A percentile compares a stretch with the other conserved stretches of the same genome.
These are phyloP conservation scores for Vombatus ursinus DNA, from an alignment of 2,113 vertebrate genomes.

Conservation along the genomic window DNA sequence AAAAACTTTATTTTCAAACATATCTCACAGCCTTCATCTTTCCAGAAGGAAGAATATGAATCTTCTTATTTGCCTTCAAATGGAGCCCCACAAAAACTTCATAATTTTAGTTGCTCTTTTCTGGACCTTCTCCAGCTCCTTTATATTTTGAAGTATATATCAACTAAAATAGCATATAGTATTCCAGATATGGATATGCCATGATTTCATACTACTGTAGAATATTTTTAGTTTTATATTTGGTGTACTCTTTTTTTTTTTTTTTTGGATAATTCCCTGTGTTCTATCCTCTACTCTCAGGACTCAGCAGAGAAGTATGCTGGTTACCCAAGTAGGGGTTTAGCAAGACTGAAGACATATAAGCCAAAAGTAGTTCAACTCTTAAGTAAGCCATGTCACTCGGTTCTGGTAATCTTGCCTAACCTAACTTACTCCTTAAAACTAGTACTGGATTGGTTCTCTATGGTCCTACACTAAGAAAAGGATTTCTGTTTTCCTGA, in stretches of 20 bases:
- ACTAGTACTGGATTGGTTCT: too few relatives aligned
- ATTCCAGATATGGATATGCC: background rate
- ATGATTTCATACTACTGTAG: background rate
- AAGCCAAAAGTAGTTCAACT: too few relatives aligned
- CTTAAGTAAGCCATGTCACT: too few relatives aligned
- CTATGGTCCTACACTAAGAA: background rate
- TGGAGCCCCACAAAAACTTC: background rate
- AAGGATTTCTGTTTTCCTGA: slow-evolving; percentile 4
- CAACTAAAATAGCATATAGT: background rate
- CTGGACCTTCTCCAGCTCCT: background rate
- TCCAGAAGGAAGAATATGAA: slow-evolving; percentile 11
- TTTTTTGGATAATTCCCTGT: background rate
- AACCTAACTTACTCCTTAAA: too few relatives aligned
- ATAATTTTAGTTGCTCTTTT: background rate
- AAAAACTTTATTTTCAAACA: too few relatives aligned
- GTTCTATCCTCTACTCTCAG: background rate
- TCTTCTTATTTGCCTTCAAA: background rate
- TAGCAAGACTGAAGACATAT: background rate
- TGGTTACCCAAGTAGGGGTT: background rate
- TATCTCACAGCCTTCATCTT: background rate
- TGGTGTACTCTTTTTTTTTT: background rate
- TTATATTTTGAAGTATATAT: background rate
- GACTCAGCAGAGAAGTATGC: background rate
- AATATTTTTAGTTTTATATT: background rate
- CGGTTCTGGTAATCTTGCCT: too few relatives aligned